phyloP scores from a whole-genome alignment of 2,888 invertebrate genomes.

The Drosophila mettleri region DNA sequence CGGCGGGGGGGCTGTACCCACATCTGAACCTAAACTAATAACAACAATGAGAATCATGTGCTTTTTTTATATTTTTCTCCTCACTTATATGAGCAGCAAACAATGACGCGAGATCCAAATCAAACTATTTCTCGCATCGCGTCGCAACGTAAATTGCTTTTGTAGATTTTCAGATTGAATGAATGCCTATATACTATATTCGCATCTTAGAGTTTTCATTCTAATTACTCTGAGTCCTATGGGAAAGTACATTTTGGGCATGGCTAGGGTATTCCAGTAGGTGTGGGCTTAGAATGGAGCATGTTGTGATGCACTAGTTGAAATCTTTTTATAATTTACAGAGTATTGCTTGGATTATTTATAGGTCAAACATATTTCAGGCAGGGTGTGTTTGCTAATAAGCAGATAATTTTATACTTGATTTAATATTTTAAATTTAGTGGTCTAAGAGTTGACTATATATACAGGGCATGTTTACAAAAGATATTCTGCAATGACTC shows the following conservation, averaged over 20 bases:
- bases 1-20: not conserved
- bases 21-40: conserved; percentile 38
- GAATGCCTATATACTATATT: conserved; percentile 6
- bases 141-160: conserved; percentile 27
- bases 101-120: conserved; percentile 74
- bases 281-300: not conserved
- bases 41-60: conserved; percentile 43
- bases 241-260: conserved; percentile 7
- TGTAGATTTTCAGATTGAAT: conserved; percentile 8
- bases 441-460: too few relatives aligned
- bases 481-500: too few relatives aligned
- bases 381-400: not conserved
- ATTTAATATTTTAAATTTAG: too few relatives aligned
- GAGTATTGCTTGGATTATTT: not conserved
- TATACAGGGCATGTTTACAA: too few relatives aligned
- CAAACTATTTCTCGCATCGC: conserved; percentile 45
- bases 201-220: not conserved
- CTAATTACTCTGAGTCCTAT: not conserved
- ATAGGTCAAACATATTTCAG: not conserved
- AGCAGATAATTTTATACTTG: too few relatives aligned
- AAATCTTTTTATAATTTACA: not conserved
- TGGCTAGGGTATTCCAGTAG: not conserved
- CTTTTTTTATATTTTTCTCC: conserved; percentile 56
- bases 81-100: conserved; percentile 45
- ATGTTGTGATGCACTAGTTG: too few relatives aligned